phyloP scores from a whole-genome alignment of 2,888 invertebrate species.

The Drosophila birchii region DNA sequence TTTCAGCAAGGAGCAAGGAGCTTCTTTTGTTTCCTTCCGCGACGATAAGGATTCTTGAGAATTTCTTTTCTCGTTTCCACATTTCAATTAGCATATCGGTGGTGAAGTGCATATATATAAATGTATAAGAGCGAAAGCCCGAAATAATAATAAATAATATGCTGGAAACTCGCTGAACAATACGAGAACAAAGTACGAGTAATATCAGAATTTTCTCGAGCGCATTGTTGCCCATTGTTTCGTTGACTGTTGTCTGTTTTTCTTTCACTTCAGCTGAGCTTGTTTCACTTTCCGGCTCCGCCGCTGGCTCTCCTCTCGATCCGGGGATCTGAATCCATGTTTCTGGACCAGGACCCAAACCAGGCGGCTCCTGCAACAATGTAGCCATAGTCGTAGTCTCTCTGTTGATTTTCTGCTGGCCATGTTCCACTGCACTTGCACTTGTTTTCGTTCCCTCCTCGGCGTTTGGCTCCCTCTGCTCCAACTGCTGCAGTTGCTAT shows the following conservation, averaged over 20 bases:
- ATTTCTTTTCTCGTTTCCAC: constrained; percentile 30
- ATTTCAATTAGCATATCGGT: constrained; percentile 63
- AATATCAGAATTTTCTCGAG: constrained; percentile 62
- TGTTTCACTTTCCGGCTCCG: constrained; percentile 77
- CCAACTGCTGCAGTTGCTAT: constrained; percentile 29
- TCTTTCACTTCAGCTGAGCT: constrained; percentile 72
- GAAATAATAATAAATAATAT: constrained; percentile 49
- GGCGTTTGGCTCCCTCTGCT: neutral
- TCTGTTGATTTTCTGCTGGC: constrained; percentile 73
- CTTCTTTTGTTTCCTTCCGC: constrained; percentile 19
- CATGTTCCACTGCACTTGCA: constrained; percentile 58
- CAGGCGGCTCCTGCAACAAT: constrained; percentile 55
- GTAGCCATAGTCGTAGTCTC: constrained; percentile 52
- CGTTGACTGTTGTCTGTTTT: constrained; percentile 62
- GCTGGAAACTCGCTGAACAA: constrained; percentile 46
- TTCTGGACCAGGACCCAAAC: constrained; percentile 22
- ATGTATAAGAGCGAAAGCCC: constrained; percentile 8
- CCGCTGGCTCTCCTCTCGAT: constrained; percentile 19
- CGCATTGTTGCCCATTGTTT: constrained; percentile 75
- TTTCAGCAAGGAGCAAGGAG: constrained; percentile 1
- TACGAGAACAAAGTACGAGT: constrained; percentile 45
- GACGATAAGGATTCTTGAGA: constrained; percentile 37
- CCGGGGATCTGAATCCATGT: constrained; percentile 5
- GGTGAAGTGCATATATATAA: constrained; percentile 13
- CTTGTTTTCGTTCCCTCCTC: constrained; percentile 35